Conservation (phyloP, 2,113 vertebrate genomes). For the Oryzias melastigma region DNA sequence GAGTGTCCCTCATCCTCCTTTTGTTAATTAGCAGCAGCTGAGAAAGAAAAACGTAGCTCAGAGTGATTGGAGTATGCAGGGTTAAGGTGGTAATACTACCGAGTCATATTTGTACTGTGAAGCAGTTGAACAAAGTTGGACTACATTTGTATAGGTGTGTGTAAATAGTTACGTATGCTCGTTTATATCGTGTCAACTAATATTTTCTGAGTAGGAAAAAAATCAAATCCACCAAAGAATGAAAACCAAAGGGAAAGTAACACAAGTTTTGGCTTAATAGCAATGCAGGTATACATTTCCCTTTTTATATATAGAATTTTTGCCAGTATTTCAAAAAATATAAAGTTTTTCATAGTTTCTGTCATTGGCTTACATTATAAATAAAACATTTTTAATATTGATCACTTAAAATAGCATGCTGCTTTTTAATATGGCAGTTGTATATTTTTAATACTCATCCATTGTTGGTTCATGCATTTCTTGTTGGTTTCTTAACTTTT, state of each 20-base stretch:
- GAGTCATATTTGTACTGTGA: conserved; percentile 52
- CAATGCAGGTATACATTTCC: conserved; percentile 80
- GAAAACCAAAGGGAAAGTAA: conserved; percentile 51
- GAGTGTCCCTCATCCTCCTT: conserved; percentile 36
- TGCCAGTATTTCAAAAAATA: conserved; percentile 85
- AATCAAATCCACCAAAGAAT: conserved; percentile 30
- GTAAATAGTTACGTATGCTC: conserved; percentile 52
- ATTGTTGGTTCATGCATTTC: conserved; percentile 89
- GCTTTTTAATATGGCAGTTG: conserved; percentile 84
- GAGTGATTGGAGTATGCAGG: conserved; percentile 46
- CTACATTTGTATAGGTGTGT: conserved; percentile 42
- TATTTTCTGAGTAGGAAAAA: conserved; percentile 47
- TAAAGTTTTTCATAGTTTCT: conserved; percentile 82
- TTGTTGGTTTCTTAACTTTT: conserved; percentile 77
- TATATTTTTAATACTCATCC: conserved; percentile 77
- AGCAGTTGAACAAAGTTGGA: conserved; percentile 49
- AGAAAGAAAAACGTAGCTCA: conserved; percentile 39
- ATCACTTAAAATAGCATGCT: conserved; percentile 81
- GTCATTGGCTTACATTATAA: conserved; percentile 80
- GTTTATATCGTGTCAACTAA: conserved; percentile 52
- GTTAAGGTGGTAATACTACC: conserved; percentile 38
- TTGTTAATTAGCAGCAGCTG: conserved; percentile 63
- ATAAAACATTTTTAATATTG: conserved; percentile 76
- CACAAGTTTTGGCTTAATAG: conserved; percentile 78
- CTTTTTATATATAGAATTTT: conserved; percentile 75